These are phyloP conservation scores for Aphyosemion australe DNA, from an alignment of 2,113 vertebrate species.

Conservation along the genomic window DNA sequence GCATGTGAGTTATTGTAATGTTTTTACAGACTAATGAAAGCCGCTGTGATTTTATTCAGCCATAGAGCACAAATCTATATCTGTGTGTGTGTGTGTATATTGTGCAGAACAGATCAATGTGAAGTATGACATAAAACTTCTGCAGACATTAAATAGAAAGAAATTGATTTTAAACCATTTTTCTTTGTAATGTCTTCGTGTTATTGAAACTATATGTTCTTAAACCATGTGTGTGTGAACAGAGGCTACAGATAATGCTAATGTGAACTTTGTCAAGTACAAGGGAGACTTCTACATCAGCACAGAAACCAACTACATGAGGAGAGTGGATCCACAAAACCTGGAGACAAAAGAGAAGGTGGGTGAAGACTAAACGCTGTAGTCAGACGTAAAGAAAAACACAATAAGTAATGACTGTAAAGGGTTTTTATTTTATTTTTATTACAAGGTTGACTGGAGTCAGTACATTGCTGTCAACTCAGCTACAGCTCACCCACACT, in stretches of 20 bases:
- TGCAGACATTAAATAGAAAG: slow-evolving; percentile 5
- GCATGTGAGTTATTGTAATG: slow-evolving; percentile 5
- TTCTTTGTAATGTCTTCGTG: not conserved
- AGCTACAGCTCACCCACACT: slow-evolving; percentile 93
- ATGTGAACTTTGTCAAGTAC: slow-evolving; percentile 88
- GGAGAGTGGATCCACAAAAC: slow-evolving; percentile 84
- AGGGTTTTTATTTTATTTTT: not conserved
- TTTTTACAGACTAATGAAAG: slow-evolving; percentile 23
- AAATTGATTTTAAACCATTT: slow-evolving; percentile 6
- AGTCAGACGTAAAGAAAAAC: not conserved
- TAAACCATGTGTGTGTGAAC: slow-evolving; percentile 58
- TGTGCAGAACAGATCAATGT: slow-evolving; percentile 26
- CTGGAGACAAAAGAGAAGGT: slow-evolving; percentile 91
- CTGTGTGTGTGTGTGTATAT: slow-evolving; percentile 1
- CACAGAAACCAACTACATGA: slow-evolving; percentile 87
- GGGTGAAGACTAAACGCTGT: slow-evolving; percentile 5
- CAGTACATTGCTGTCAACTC: slow-evolving; percentile 89
- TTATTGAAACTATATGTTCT: not conserved
- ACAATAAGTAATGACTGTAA: not conserved
- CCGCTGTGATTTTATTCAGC: slow-evolving; percentile 20
- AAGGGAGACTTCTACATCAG: slow-evolving; percentile 91
- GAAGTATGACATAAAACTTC: slow-evolving; percentile 7
- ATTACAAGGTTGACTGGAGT: slow-evolving; percentile 88
- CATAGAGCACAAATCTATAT: slow-evolving; percentile 28
- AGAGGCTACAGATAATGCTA: slow-evolving; percentile 90